Conservation (phyloP, 2,113 vertebrate genomes). For the Microcebus murinus region DNA sequence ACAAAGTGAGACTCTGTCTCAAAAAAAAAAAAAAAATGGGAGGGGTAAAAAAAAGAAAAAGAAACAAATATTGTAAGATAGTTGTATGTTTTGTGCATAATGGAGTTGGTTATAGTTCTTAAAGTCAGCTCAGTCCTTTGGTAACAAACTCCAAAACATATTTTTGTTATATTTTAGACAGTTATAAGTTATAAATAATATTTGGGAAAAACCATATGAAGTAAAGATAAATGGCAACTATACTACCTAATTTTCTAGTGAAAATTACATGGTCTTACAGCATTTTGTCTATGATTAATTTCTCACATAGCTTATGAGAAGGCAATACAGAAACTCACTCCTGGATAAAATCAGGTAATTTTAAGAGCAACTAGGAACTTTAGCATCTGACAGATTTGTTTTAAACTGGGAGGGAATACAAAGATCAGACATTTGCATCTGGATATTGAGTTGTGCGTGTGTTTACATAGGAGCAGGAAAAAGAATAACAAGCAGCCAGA, state of each 20-base stretch:
- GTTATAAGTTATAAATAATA: neutral
- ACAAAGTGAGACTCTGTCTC: no score
- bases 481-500: neutral
- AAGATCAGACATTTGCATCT: conserved; percentile 8
- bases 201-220: neutral
- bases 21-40: neutral
- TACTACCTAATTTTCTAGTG: conserved; percentile 22
- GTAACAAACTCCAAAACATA: neutral
- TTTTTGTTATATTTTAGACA: neutral
- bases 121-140: neutral
- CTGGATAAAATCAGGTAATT: conserved; percentile 4
- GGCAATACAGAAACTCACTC: neutral
- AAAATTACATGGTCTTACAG: neutral
- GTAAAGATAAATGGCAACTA: neutral
- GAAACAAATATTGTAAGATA: neutral
- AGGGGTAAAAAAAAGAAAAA: no score
- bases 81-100: conserved; percentile 16
- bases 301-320: conserved; percentile 7
- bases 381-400: neutral
- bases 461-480: conserved; percentile 43
- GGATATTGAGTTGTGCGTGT: neutral
- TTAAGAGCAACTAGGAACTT: conserved; percentile 10
- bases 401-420: neutral
- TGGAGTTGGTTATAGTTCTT: conserved; percentile 25
- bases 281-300: conserved; percentile 26